These are phyloP conservation scores for Lepus timidus DNA, from an alignment of 2,113 vertebrate genomes.

Conservation along the genomic window DNA sequence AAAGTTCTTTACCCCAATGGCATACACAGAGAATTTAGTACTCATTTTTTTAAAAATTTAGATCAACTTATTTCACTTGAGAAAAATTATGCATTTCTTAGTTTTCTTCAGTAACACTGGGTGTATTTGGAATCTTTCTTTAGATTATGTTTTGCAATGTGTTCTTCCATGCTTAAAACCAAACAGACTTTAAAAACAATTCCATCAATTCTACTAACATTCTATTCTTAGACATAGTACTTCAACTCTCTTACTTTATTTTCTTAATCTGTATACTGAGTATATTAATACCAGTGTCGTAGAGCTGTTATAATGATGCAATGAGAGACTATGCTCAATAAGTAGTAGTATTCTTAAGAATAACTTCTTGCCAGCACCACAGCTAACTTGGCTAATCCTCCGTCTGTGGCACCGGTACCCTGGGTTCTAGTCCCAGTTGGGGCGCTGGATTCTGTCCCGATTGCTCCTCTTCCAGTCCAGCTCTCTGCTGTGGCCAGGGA, in stretches of 20 bases:
- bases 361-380: neutral
- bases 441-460: too few relatives aligned
- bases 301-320: neutral
- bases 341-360: neutral
- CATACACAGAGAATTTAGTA: neutral
- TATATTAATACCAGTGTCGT: neutral
- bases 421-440: too few relatives aligned
- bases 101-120: neutral
- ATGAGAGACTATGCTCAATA: neutral
- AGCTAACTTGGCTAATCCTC: too few relatives aligned
- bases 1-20: neutral
- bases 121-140: neutral
- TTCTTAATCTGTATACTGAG: neutral
- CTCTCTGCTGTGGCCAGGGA: too few relatives aligned
- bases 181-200: neutral
- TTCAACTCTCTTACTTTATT: neutral
- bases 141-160: neutral
- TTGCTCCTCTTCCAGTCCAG: too few relatives aligned
- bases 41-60: neutral
- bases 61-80: neutral
- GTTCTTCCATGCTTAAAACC: neutral
- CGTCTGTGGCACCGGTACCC: too few relatives aligned
- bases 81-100: neutral
- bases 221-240: neutral
- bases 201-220: neutral